Conservation (phyloP, 2,797 vertebrate species). For the Pipistrellus pipistrellus region DNA sequence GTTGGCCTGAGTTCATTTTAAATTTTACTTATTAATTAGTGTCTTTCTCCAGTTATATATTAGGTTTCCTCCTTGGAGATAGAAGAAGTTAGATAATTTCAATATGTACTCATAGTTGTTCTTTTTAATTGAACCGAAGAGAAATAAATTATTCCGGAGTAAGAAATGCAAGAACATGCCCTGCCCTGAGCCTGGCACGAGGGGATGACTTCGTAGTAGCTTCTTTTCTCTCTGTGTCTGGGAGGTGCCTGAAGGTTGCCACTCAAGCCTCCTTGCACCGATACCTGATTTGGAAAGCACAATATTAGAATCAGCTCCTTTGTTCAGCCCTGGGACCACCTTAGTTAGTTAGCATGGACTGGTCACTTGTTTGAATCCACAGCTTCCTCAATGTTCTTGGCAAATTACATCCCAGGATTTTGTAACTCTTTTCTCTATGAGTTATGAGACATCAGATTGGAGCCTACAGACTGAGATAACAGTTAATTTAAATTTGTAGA, state of each 20-base stretch:
- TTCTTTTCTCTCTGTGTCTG: not conserved
- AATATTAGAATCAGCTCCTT: not conserved
- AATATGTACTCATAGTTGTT: conserved; percentile 68
- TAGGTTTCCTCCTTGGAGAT: conserved; percentile 79
- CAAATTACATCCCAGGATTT: not conserved
- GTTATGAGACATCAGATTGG: not conserved
- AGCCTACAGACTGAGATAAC: not conserved
- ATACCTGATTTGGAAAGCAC: not conserved
- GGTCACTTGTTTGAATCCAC: not conserved
- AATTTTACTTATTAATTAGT: conserved; percentile 82
- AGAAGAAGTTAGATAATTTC: conserved; percentile 77
- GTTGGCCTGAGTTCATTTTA: conserved; percentile 73
- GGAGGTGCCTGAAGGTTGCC: not conserved
- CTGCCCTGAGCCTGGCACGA: not conserved
- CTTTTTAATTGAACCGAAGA: conserved; percentile 71
- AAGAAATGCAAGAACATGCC: conserved; percentile 26
- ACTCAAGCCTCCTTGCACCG: not conserved
- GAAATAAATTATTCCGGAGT: conserved; percentile 66
- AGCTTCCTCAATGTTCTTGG: not conserved
- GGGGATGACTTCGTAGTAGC: not conserved
- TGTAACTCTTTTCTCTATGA: not conserved
- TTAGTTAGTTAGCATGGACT: not conserved
- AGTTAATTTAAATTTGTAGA: conserved; percentile 2
- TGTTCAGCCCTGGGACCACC: not conserved
- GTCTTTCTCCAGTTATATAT: conserved; percentile 77